Evolutionary conservation across 2,113 vertebrate species (phyloP).

Genomic region (Protobothrops mucrosquamatus): DNA sequence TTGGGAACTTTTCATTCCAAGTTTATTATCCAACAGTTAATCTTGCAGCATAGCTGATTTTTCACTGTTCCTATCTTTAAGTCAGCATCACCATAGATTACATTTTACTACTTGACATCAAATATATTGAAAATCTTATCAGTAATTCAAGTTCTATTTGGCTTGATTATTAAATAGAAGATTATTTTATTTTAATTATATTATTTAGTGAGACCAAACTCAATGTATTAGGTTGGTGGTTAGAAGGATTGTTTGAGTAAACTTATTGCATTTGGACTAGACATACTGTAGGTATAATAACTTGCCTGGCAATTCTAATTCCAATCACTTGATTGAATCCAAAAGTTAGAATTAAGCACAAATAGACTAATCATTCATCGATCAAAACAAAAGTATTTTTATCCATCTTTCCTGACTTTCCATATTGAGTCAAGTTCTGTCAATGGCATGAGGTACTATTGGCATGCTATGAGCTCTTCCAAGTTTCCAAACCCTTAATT

Average conservation of each 20-base stretch:
- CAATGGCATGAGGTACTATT: neutral
- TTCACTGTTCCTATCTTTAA: neutral
- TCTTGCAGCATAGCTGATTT: neutral
- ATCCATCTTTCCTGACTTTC: neutral
- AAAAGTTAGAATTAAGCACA: neutral
- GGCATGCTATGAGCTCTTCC: neutral
- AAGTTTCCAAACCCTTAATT: neutral
- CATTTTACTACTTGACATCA: neutral
- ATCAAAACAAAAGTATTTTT: neutral
- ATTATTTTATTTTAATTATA: neutral
- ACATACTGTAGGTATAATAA: neutral
- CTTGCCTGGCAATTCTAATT: neutral
- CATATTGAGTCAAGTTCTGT: neutral
- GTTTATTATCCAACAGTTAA: neutral
- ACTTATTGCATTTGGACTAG: neutral
- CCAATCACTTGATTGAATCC: neutral
- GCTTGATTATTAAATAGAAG: neutral
- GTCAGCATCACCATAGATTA: neutral
- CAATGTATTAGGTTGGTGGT: neutral
- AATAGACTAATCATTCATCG: neutral
- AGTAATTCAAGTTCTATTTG: neutral
- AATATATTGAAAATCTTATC: neutral
- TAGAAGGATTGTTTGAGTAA: no score
- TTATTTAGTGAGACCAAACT: neutral
- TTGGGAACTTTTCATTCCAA: neutral